Evolutionary conservation across 2,888 invertebrate genomes (phyloP).

Genomic region (Sclerodermus sp.): DNA sequence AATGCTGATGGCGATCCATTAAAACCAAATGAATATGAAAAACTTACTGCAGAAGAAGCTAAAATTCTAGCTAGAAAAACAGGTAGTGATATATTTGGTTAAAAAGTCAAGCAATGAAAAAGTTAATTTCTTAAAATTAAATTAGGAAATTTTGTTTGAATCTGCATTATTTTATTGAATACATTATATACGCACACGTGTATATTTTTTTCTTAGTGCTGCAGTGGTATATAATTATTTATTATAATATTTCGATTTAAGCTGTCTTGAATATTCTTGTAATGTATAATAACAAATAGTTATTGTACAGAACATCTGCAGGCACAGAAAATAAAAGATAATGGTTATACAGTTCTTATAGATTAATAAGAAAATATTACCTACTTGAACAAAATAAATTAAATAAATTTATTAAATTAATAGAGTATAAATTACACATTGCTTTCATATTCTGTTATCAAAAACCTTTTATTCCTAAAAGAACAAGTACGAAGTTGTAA

Average conservation of each 20-base stretch:
- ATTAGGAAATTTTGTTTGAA: no score
- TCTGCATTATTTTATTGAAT: conserved; percentile 43
- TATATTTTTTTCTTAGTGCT: conserved; percentile 24
- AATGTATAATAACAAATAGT: no score
- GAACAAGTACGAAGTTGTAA: conserved; percentile 12
- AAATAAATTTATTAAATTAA: no score
- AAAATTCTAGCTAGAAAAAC: conserved; percentile 70
- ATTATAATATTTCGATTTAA: background rate
- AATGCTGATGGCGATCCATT: conserved; percentile 69
- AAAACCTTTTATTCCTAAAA: conserved; percentile 21
- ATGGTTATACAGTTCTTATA: no score
- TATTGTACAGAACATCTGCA: no score
- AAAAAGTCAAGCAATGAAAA: background rate
- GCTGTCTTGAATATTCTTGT: no score
- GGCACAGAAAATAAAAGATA: no score
- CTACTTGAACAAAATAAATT: no score
- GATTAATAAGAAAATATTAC: no score
- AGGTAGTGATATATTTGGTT: conserved; percentile 78
- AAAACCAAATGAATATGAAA: conserved; percentile 75
- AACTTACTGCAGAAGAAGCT: conserved; percentile 73
- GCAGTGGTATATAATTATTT: conserved; percentile 4
- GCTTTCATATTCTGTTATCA: no score
- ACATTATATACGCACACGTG: conserved; percentile 32
- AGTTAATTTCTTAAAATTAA: conserved; percentile 6
- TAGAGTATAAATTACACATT: no score